A percentile compares a stretch with the other conserved stretches of the same genome.
These are phyloP conservation scores for Aphrophora alni DNA, from an alignment of 2,888 invertebrate species.

Conservation along the genomic window DNA sequence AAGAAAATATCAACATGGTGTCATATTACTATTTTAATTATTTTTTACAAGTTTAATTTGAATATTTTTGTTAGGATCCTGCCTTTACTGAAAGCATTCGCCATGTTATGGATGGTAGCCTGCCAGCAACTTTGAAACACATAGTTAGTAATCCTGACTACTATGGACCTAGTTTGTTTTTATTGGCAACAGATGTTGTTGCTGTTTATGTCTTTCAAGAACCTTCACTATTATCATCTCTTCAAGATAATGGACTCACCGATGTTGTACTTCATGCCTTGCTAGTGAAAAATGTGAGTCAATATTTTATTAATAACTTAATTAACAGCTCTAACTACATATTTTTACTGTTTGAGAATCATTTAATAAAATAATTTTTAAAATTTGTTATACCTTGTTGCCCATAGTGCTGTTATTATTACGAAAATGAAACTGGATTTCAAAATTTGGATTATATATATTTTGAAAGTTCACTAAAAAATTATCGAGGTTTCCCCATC, in stretches of 20 bases:
- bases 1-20: too few species aligned
- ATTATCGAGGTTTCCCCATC: too few species aligned
- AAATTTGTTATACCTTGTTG: too few species aligned
- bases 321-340: too few species aligned
- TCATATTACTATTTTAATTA: too few species aligned
- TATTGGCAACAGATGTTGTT: slow-evolving; percentile 83
- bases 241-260: slow-evolving; percentile 87
- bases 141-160: slow-evolving; percentile 90
- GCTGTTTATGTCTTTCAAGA: slow-evolving; percentile 86
- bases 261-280: slow-evolving; percentile 85
- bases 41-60: too few species aligned
- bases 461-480: too few species aligned
- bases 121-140: slow-evolving; percentile 79
- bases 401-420: too few species aligned
- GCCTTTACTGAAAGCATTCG: slow-evolving; percentile 81
- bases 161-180: slow-evolving; percentile 84
- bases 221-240: slow-evolving; percentile 78
- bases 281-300: slow-evolving; percentile 76
- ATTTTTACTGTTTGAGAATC: too few species aligned
- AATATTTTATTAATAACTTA: background rate
- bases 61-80: slow-evolving; percentile 66
- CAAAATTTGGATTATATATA: too few species aligned
- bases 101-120: slow-evolving; percentile 84
- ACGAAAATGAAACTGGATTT: too few species aligned
- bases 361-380: too few species aligned